phyloP scores from a whole-genome alignment of 2,888 invertebrate species.

The Catonia carolina region DNA sequence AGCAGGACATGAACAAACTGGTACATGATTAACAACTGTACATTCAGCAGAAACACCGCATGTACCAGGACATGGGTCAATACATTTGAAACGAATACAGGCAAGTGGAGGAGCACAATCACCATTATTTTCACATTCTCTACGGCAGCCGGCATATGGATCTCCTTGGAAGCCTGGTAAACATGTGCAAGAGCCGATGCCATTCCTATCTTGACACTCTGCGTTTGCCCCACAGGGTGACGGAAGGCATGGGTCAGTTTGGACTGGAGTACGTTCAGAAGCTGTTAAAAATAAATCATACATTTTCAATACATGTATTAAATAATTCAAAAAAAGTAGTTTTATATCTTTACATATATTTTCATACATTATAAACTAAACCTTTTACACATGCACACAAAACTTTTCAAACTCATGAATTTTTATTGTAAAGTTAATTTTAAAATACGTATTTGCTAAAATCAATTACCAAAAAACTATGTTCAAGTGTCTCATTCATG shows the following conservation, averaged over 20 bases:
- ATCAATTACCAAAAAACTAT: too few species aligned
- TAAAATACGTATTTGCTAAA: too few species aligned
- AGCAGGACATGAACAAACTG: conserved; percentile 65
- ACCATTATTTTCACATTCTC: conserved; percentile 71
- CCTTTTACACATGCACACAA: too few species aligned
- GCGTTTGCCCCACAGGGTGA: conserved; percentile 82
- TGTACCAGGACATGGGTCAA: conserved; percentile 76
- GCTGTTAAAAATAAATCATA: conserved; percentile 42
- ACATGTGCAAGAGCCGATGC: conserved; percentile 79
- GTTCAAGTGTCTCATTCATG: too few species aligned
- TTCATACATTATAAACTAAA: too few species aligned
- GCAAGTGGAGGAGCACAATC: conserved; percentile 67
- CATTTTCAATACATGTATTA: too few species aligned
- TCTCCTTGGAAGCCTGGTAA: conserved; percentile 72
- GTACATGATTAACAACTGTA: conserved; percentile 69
- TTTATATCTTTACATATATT: too few species aligned
- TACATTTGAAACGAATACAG: conserved; percentile 75
- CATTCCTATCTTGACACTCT: conserved; percentile 73
- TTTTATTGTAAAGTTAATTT: too few species aligned
- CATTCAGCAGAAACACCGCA: conserved; percentile 78
- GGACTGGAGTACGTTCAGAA: conserved; percentile 54
- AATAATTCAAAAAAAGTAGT: too few species aligned
- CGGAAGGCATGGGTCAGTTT: conserved; percentile 69
- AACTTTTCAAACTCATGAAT: too few species aligned
- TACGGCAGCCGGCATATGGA: conserved; percentile 67